A percentile compares a stretch with the other conserved stretches of the same genome.
These are phyloP conservation scores for Drosophila buzzatii DNA, from an alignment of 2,888 invertebrate species.

Conservation along the genomic window DNA sequence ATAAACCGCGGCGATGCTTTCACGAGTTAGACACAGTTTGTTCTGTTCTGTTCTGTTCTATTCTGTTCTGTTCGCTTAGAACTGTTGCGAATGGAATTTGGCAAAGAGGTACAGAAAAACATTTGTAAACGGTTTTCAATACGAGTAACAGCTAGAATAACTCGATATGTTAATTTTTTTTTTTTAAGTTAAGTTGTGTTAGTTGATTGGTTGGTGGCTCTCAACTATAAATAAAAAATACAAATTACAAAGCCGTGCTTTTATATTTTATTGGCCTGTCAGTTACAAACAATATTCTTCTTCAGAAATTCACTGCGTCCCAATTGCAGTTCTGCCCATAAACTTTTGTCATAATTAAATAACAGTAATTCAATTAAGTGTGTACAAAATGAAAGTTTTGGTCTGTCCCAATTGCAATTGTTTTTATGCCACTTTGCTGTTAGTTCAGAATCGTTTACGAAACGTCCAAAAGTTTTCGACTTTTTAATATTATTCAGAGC, in stretches of 20 bases:
- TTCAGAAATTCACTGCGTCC: not conserved
- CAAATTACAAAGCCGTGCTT: not conserved
- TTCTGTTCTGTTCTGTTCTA: not conserved
- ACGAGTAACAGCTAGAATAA: not conserved
- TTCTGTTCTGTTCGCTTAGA: not conserved
- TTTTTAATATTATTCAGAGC: slow-evolving; percentile 32
- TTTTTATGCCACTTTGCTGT: slow-evolving; percentile 11
- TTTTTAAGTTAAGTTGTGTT: not conserved
- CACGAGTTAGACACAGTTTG: slow-evolving; percentile 32
- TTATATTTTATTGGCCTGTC: not conserved
- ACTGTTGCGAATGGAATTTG: slow-evolving; percentile 33
- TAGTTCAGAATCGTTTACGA: slow-evolving; percentile 10
- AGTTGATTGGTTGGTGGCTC: not conserved
- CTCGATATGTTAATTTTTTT: not conserved
- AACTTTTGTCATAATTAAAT: not conserved
- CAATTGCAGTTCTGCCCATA: not conserved
- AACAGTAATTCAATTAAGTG: slow-evolving; percentile 10
- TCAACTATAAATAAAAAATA: too few relatives aligned
- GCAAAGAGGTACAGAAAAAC: slow-evolving; percentile 19
- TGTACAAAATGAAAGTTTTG: slow-evolving; percentile 6
- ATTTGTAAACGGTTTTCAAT: slow-evolving; percentile 20
- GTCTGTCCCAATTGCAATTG: slow-evolving; percentile 10
- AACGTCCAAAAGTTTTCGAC: slow-evolving; percentile 20
- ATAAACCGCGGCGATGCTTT: slow-evolving; percentile 25
- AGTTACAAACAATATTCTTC: not conserved